Conservation (phyloP, 2,797 vertebrate species). For the Selene dorsalis region DNA sequence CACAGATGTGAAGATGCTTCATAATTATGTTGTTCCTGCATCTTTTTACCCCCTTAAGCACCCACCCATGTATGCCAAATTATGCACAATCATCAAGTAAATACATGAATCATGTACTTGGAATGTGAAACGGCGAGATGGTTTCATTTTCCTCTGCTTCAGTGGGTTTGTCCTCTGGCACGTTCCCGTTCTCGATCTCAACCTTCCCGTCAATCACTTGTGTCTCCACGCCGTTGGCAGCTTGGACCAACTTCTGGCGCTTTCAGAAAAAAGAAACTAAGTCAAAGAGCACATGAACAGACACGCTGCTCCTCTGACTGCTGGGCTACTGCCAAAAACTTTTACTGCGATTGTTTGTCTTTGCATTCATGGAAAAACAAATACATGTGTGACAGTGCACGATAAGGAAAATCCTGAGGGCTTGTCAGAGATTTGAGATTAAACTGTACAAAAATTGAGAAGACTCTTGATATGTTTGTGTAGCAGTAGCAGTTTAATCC, state of each 20-base stretch:
- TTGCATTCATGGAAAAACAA: background rate
- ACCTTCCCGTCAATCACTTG: constrained; percentile 91
- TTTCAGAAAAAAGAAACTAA: constrained; percentile 79
- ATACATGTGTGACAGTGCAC: background rate
- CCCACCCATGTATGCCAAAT: constrained; percentile 62
- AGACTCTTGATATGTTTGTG: background rate
- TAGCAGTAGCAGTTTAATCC: background rate
- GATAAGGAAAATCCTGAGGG: background rate
- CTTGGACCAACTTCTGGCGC: constrained; percentile 94
- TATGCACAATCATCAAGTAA: constrained; percentile 31
- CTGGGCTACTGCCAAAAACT: background rate
- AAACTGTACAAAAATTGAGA: background rate
- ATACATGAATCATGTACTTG: constrained; percentile 77
- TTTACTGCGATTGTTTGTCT: background rate
- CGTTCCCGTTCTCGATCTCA: constrained; percentile 93
- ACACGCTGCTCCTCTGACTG: constrained; percentile 11
- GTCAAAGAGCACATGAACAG: constrained; percentile 64
- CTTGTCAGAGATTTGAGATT: background rate
- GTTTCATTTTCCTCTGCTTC: constrained; percentile 85
- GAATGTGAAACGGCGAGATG: constrained; percentile 91
- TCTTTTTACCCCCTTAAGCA: background rate
- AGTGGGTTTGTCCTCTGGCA: constrained; percentile 89
- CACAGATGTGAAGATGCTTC: background rate
- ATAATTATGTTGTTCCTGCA: background rate
- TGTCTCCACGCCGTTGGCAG: constrained; percentile 88